Percentiles rank a stretch among this genome's conserved stretches.
These are phyloP conservation scores for Lampris incognitus DNA, from an alignment of 2,113 vertebrate genomes.

Conservation along the genomic window DNA sequence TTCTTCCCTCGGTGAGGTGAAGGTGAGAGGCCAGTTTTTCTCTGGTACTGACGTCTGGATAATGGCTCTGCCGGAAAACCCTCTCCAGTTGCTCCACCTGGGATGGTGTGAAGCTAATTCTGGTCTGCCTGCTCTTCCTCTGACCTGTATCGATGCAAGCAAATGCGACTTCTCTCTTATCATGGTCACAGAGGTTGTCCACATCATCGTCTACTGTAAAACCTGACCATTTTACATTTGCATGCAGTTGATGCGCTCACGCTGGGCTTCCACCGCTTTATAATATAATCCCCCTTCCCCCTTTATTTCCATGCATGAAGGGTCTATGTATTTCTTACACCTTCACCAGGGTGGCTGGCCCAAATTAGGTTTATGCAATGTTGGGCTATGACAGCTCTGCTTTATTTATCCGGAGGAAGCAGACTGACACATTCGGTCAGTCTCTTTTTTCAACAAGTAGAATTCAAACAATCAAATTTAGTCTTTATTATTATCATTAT, in stretches of 20 bases:
- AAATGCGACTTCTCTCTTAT: background rate
- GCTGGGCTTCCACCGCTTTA: background rate
- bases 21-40: constrained; percentile 67
- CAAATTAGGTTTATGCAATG: background rate
- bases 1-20: constrained; percentile 62
- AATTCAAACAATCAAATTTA: too few relatives aligned
- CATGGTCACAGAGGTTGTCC: background rate
- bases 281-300: background rate
- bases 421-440: constrained; percentile 31
- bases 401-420: background rate
- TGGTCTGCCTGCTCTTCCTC: constrained; percentile 70
- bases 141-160: constrained; percentile 39
- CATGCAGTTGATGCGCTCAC: background rate
- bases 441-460: too few relatives aligned
- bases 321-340: too few relatives aligned
- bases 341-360: too few relatives aligned
- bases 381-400: background rate
- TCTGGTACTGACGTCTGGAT: constrained; percentile 68
- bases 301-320: background rate
- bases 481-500: too few relatives aligned
- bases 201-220: background rate
- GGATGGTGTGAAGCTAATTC: constrained; percentile 65
- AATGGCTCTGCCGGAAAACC: constrained; percentile 69
- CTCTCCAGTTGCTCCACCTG: constrained; percentile 74
- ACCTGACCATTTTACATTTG: too few relatives aligned